Conservation (phyloP, 1,140 invertebrate species). For the Pemphigus obesinymphae region DNA sequence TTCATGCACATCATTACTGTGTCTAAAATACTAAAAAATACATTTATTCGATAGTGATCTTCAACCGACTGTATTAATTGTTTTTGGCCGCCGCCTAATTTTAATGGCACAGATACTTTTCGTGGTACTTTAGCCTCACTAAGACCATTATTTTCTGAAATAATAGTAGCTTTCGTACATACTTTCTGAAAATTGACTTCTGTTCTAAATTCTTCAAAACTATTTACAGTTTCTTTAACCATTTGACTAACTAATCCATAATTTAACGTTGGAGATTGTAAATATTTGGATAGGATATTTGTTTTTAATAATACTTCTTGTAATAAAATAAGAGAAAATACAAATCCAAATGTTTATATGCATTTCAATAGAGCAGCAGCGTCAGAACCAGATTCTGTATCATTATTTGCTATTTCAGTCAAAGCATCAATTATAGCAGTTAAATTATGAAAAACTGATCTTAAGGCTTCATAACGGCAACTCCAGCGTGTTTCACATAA, state of each 20-base stretch:
- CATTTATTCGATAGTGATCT: too few relatives aligned
- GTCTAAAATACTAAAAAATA: too few relatives aligned
- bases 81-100: not conserved
- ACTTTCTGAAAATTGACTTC: not conserved
- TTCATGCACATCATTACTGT: too few relatives aligned
- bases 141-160: too few relatives aligned
- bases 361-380: not conserved
- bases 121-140: too few relatives aligned
- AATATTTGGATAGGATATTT: too few relatives aligned
- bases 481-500: not conserved
- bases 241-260: too few relatives aligned
- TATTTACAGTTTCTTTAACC: too few relatives aligned
- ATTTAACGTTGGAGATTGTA: too few relatives aligned
- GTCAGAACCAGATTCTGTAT: not conserved
- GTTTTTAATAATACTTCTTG: too few relatives aligned
- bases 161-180: not conserved
- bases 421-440: not conserved
- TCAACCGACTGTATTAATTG: not conserved
- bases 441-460: not conserved
- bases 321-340: too few relatives aligned
- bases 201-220: not conserved
- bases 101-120: too few relatives aligned
- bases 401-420: not conserved
- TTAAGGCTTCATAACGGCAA: not conserved
- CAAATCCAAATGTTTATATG: not conserved